Conservation (phyloP, 2,113 vertebrate species). For the Brachyhypopomus occidentalis region DNA sequence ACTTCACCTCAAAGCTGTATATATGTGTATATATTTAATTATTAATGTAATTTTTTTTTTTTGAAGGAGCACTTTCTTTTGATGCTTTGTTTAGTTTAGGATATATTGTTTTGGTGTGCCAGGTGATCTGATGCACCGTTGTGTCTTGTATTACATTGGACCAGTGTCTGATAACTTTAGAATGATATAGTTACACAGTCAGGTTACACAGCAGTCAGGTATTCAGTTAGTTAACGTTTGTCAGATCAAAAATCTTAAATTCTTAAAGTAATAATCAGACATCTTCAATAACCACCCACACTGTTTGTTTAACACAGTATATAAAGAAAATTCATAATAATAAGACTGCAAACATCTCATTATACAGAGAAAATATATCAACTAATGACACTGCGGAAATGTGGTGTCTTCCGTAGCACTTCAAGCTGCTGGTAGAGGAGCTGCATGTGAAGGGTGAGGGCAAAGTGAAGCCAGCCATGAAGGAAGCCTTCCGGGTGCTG, state of each 20-base stretch:
- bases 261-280: neutral
- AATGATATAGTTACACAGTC: neutral
- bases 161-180: constrained; percentile 2
- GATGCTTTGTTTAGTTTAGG: neutral
- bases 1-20: constrained; percentile 33
- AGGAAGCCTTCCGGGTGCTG: constrained; percentile 90
- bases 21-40: no score
- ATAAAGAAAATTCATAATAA: no score
- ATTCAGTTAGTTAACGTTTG: neutral
- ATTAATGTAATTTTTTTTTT: neutral
- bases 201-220: constrained; percentile 10
- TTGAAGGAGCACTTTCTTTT: neutral
- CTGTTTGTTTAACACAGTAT: no score
- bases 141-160: constrained; percentile 17
- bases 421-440: constrained; percentile 88
- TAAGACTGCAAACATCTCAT: neutral
- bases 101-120: constrained; percentile 11
- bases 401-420: constrained; percentile 79
- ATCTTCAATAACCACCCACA: neutral
- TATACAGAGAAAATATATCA: no score
- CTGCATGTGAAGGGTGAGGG: constrained; percentile 92
- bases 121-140: constrained; percentile 1
- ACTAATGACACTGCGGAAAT: no score
- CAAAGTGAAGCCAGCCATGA: constrained; percentile 85
- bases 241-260: neutral